These are phyloP conservation scores for Lipotes vexillifer DNA, from an alignment of 2,113 vertebrate genomes.

Conservation along the genomic window DNA sequence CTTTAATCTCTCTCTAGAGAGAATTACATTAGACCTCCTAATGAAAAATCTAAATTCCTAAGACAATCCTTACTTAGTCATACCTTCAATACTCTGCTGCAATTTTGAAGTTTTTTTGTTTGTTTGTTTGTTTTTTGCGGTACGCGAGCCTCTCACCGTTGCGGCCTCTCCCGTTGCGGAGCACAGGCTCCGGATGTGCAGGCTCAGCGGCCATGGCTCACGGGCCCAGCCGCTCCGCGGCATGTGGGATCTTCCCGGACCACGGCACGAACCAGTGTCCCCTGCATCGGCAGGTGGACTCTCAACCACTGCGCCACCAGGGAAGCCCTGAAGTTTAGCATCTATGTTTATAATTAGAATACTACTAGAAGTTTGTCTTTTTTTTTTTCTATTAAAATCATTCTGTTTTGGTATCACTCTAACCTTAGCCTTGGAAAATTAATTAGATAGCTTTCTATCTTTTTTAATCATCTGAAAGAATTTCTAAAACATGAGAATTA, in stretches of 20 bases:
- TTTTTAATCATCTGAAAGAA: neutral
- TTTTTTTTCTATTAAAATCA: neutral
- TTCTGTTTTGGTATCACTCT: neutral
- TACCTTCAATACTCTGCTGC: neutral
- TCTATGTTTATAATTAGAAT: neutral
- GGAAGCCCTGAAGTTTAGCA: neutral
- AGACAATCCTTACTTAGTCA: neutral
- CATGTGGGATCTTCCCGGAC: too few species aligned
- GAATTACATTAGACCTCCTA: neutral
- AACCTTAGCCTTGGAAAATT: neutral
- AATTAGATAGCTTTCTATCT: neutral
- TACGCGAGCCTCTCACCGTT: too few species aligned
- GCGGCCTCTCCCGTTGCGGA: too few species aligned
- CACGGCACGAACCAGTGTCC: too few species aligned
- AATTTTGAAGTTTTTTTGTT: neutral
- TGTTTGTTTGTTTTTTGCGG: too few species aligned
- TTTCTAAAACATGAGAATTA: neutral
- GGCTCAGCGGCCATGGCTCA: too few species aligned
- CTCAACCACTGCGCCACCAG: too few species aligned
- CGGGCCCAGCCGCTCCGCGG: too few species aligned
- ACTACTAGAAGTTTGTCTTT: neutral
- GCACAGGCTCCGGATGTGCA: too few species aligned
- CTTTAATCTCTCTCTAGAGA: neutral
- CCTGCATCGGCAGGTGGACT: too few species aligned
- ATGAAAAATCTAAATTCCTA: slow-evolving; percentile 2